Base-by-base conservation (phyloP, 2,113 vertebrate species). In the Aspiorhynchus laticeps region DNA sequence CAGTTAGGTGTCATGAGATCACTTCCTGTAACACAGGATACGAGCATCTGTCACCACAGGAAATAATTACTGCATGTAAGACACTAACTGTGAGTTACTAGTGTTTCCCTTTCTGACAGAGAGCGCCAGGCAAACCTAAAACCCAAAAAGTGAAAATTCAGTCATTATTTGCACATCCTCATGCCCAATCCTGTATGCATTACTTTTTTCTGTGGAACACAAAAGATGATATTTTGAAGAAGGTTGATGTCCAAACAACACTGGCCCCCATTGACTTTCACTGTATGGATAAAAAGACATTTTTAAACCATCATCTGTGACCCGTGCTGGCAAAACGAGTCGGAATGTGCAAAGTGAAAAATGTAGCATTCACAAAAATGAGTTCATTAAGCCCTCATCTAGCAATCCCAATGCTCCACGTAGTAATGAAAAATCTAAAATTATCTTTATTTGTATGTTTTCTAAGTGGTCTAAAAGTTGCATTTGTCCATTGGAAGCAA, bases 1-100 rank as follows among this genome's bases (percentile, higher is more conserved):
- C 14, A 11, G 74, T 48, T 9, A 48, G n/a, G 74, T 3, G 21
- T 14, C 9, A 36, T 38, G 73, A 43, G 24, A 65, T 53, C n/a
- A 87, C 88, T 84, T 89, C 85, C 88, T 76, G 88, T 85, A 19
- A 85, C 19, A 79, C 75, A 76, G 81, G 81, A 87, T 56, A 63
- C 76, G 69, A 85, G 71, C 46, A 80, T 26, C 43, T 38, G 14
- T 33, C 26, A 61, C 75, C 56, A 38, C 75, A 84, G 80, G 85
- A 88, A 86, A 82, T 71, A 56, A 84, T 86, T 33, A 88, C 5
- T 79, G 12, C 83, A 80, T 2, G 41, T 51, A 46, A 61, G 76
- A 53, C 19, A 73, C 19, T 69, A 19, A 8, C 65, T 24, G 69
- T 3, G 36, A 24, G 71, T 0, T 74, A n/a, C 21, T n/a, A 73